A percentile compares a stretch with the other conserved stretches of the same genome.
Evolutionary conservation across 2,888 invertebrate species (phyloP).

Genomic region (Perdita meconis): DNA sequence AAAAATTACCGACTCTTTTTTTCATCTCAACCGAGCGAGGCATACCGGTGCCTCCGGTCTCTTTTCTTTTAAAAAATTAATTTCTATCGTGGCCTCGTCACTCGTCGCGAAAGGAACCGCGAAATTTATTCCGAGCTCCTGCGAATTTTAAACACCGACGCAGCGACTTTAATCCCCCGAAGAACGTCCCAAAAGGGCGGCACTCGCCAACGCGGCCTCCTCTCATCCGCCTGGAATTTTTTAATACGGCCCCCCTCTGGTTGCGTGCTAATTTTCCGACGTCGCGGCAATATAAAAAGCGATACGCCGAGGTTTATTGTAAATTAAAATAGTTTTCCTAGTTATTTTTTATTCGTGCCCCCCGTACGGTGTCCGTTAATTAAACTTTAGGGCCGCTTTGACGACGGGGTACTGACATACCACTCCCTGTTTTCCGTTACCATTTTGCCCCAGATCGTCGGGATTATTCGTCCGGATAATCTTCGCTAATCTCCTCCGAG

Average conservation of each 20-base stretch:
- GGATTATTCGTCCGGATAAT: background rate
- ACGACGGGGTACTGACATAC: background rate
- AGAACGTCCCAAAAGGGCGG: background rate
- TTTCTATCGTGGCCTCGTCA: background rate
- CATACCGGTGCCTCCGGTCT: too few species aligned
- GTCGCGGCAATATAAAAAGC: background rate
- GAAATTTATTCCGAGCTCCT: conserved; percentile 1
- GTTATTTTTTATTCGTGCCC: conserved; percentile 2
- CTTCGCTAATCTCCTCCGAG: background rate
- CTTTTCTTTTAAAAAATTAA: conserved; percentile 15
- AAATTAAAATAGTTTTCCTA: conserved; percentile 8
- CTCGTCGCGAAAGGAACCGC: conserved; percentile 15
- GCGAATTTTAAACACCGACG: background rate
- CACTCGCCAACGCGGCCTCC: background rate
- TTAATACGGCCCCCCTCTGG: background rate
- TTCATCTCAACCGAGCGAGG: too few species aligned
- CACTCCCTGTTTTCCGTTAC: background rate
- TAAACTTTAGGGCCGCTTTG: background rate
- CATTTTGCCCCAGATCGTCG: background rate
- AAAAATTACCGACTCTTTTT: background rate
- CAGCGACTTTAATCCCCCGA: background rate
- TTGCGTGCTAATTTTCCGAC: background rate
- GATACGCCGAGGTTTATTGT: conserved; percentile 3
- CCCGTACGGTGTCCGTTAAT: background rate
- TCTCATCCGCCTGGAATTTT: background rate